Evolutionary conservation across 1,140 invertebrate species (phyloP).

Genomic region (Euura lappo): DNA sequence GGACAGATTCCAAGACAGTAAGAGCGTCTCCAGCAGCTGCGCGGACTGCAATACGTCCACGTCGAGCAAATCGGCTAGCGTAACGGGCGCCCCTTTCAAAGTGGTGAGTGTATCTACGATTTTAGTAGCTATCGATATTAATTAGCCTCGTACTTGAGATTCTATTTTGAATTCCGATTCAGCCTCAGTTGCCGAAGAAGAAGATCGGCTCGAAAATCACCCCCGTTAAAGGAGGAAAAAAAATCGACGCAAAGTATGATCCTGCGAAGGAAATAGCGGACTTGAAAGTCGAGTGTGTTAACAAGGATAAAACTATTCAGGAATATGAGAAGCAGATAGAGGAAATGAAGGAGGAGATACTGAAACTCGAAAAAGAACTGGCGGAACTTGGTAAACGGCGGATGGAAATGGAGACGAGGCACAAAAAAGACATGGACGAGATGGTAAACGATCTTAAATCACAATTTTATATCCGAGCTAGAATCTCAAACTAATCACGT

Average conservation of each 20-base stretch:
- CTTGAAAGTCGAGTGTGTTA: slow-evolving; percentile 51
- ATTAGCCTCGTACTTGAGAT: no score
- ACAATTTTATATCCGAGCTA: no score
- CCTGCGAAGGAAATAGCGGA: slow-evolving; percentile 47
- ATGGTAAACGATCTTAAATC: slow-evolving; percentile 38
- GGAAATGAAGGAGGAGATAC: slow-evolving; percentile 43
- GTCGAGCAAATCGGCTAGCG: slow-evolving; percentile 36
- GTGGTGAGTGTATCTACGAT: slow-evolving; percentile 30
- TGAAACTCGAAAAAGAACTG: slow-evolving; percentile 30
- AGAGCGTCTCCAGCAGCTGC: slow-evolving; percentile 45
- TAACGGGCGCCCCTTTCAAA: slow-evolving; percentile 28
- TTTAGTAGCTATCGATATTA: no score
- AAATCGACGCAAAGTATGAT: slow-evolving; percentile 36
- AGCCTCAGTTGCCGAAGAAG: slow-evolving; percentile 15
- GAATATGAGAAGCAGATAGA: slow-evolving; percentile 52
- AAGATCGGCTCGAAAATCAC: slow-evolving; percentile 26
- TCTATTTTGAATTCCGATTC: background rate
- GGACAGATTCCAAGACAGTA: slow-evolving; percentile 50
- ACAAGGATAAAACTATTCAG: slow-evolving; percentile 52
- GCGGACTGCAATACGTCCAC: slow-evolving; percentile 44
- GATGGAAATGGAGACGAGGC: slow-evolving; percentile 34
- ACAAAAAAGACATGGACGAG: slow-evolving; percentile 44
- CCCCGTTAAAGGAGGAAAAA: slow-evolving; percentile 12
- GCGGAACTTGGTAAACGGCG: slow-evolving; percentile 30
- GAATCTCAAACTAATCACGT: background rate